Evolutionary conservation across 2,113 vertebrate genomes (phyloP).

Genomic region (Microtus pennsylvanicus): DNA sequence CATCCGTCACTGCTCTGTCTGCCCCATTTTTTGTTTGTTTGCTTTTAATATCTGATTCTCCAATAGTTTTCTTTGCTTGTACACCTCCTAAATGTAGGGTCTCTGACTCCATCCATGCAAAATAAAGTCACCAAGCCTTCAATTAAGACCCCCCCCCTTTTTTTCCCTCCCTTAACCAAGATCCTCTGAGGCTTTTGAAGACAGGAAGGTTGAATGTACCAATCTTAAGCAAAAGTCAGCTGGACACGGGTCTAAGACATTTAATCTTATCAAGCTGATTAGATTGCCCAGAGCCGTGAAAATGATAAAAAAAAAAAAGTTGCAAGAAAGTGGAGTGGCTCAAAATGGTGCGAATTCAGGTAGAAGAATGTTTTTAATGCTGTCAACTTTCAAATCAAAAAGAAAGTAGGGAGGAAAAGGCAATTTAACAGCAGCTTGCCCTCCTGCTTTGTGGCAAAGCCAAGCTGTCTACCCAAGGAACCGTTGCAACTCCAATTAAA

Average conservation of each 20-base stretch:
- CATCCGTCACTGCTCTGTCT: not conserved
- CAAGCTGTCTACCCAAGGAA: conserved; percentile 16
- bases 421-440: conserved; percentile 68
- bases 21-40: not conserved
- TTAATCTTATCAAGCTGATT: conserved; percentile 58
- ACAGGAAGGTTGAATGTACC: conserved; percentile 31
- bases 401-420: not conserved
- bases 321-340: conserved; percentile 47
- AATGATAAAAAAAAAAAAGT: conserved; percentile 41
- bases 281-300: conserved; percentile 48
- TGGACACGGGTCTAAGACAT: conserved; percentile 31
- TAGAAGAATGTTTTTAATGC: conserved; percentile 62
- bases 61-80: not conserved
- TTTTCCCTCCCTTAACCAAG: not conserved
- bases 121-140: not conserved
- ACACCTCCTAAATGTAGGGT: not conserved
- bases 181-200: conserved; percentile 34
- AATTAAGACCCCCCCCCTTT: not conserved
- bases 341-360: conserved; percentile 34
- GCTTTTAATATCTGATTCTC: not conserved
- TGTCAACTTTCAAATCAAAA: conserved; percentile 40
- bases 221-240: conserved; percentile 30
- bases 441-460: conserved; percentile 10
- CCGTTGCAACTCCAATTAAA: conserved; percentile 46
- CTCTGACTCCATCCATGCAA: not conserved